These are phyloP conservation scores for Neotragus moschatus DNA, from an alignment of 2,113 vertebrate genomes.

Conservation along the genomic window DNA sequence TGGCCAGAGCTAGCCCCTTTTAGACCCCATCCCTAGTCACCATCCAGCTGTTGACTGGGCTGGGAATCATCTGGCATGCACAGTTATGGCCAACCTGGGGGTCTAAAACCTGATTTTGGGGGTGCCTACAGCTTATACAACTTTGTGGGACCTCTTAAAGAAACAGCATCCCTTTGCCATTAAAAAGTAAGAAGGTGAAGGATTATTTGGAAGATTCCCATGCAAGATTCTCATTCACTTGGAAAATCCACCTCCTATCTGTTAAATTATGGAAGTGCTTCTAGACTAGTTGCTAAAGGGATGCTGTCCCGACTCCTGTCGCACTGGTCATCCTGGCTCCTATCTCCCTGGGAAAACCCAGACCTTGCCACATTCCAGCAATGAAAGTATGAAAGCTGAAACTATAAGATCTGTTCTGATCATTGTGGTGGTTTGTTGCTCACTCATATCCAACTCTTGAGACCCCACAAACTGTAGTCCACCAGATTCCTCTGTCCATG, in stretches of 20 bases:
- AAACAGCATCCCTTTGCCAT: background rate
- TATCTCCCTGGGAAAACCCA: background rate
- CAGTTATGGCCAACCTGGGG: background rate
- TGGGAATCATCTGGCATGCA: background rate
- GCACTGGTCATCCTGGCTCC: background rate
- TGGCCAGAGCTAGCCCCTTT: background rate
- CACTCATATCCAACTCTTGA: background rate
- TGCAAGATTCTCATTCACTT: background rate
- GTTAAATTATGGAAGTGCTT: background rate
- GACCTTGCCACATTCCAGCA: background rate
- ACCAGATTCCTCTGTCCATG: background rate
- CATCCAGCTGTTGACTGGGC: background rate
- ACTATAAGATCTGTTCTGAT: background rate
- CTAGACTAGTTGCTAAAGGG: background rate
- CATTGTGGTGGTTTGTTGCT: background rate
- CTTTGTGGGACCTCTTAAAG: background rate
- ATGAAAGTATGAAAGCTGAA: background rate
- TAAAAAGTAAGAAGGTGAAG: background rate
- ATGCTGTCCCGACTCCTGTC: background rate
- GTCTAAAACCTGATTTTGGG: background rate
- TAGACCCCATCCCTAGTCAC: background rate
- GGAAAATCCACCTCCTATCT: background rate
- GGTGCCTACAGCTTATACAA: background rate
- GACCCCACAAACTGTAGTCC: background rate
- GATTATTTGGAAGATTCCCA: background rate